Evolutionary conservation across 1,140 invertebrate species (phyloP).

Genomic region (Thalassaphorura encarpata): DNA sequence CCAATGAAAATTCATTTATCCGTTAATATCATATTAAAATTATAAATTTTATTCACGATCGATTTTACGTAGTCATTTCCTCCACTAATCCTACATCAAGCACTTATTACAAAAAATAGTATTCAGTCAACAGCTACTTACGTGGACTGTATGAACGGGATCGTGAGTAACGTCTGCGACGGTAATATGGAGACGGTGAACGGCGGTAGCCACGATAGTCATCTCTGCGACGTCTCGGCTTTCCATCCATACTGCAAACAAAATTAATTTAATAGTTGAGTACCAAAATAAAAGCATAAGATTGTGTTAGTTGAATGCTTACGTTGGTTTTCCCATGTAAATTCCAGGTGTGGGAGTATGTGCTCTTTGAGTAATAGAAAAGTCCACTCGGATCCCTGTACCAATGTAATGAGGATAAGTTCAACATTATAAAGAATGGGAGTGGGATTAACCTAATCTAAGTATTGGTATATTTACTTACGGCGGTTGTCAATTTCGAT

Average conservation of each 20-base stretch:
- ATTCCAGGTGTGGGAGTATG: slow-evolving; percentile 97
- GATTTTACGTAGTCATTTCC: too few species aligned
- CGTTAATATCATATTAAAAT: too few species aligned
- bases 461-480: too few species aligned
- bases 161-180: slow-evolving; percentile 54
- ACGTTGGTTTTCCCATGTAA: slow-evolving; percentile 93
- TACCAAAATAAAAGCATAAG: slow-evolving; percentile 1
- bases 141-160: slow-evolving; percentile 76
- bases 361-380: slow-evolving; percentile 90
- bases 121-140: too few species aligned
- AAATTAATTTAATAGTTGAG: slow-evolving; percentile 12
- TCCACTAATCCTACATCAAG: not conserved
- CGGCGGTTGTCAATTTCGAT: slow-evolving; percentile 83
- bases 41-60: too few species aligned
- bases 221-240: slow-evolving; percentile 25
- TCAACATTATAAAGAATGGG: not conserved
- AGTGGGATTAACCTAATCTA: not conserved
- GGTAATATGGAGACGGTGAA: slow-evolving; percentile 53
- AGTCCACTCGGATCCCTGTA: slow-evolving; percentile 94
- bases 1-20: too few species aligned
- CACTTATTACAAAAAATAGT: too few species aligned
- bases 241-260: slow-evolving; percentile 35
- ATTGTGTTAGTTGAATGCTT: slow-evolving; percentile 27
- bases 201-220: slow-evolving; percentile 41
- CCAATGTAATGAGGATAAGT: slow-evolving; percentile 35